Evolutionary conservation across 2,113 vertebrate genomes (phyloP).

Genomic region (Cyprinodon variegatus): DNA sequence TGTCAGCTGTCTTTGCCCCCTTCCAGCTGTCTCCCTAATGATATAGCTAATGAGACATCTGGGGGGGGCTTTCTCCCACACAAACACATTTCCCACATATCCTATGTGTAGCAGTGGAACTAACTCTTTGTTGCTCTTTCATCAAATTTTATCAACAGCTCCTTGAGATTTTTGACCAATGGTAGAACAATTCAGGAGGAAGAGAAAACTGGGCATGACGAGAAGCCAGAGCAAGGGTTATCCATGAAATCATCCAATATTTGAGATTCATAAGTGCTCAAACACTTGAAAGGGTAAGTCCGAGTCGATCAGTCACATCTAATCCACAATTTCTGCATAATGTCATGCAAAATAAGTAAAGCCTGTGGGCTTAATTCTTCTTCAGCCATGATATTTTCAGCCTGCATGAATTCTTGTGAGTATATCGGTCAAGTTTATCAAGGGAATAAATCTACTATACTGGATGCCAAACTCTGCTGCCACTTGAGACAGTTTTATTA

Average conservation of each 20-base stretch:
- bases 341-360: slow-evolving; percentile 47
- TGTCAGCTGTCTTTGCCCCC: slow-evolving; percentile 73
- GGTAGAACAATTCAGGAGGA: slow-evolving; percentile 21
- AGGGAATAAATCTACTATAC: slow-evolving; percentile 23
- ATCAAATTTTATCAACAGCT: slow-evolving; percentile 61
- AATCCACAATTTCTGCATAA: slow-evolving; percentile 39
- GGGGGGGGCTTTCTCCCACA: slow-evolving; percentile 58
- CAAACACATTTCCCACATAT: slow-evolving; percentile 63
- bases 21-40: slow-evolving; percentile 81
- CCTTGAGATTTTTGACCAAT: slow-evolving; percentile 34
- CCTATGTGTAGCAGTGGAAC: slow-evolving; percentile 50
- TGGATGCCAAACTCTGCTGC: not conserved
- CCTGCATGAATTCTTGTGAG: slow-evolving; percentile 1
- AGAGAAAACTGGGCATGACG: slow-evolving; percentile 25
- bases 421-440: slow-evolving; percentile 9
- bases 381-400: slow-evolving; percentile 35
- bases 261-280: slow-evolving; percentile 49
- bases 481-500: not conserved
- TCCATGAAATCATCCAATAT: slow-evolving; percentile 60
- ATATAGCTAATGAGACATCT: slow-evolving; percentile 84
- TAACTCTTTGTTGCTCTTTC: slow-evolving; percentile 47
- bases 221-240: slow-evolving; percentile 10
- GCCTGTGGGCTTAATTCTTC: slow-evolving; percentile 32
- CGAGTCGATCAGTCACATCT: slow-evolving; percentile 41
- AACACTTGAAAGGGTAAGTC: slow-evolving; percentile 48